Base-by-base conservation (phyloP, 1,140 invertebrate genomes). In the Calycopis cecrops region DNA sequence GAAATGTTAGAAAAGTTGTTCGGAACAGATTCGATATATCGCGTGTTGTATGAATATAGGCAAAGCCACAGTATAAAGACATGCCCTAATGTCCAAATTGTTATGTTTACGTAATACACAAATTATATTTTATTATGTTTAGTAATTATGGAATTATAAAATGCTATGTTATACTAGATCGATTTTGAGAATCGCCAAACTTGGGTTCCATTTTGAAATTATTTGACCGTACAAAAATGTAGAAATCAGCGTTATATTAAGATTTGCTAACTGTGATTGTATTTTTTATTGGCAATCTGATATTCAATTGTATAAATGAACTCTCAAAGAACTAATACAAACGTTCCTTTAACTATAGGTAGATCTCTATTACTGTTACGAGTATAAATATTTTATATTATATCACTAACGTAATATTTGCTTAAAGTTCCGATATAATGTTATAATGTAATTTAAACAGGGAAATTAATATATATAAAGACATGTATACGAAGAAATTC, bases 291-390 rank as follows among this genome's bases (percentile, higher is more conserved):
- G 71, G 72, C 60, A 63, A 33, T 9, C 21, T 42, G 21, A 10
- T 33, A 14, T 11, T 44, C 18, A 14, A 53, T 34, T 42, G 33
- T 44, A 16, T 21, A n/a, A 53, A 44, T 12, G 28, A 28, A 42
- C 70, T 77, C 71, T 80, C 73, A 76, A 80, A 78, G 72, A 85
- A 76, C 71, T 79, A 76, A 72, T 76, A 55, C 76, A 76, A 83
- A 82, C 77, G 82, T 85, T 85, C 82, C 82, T 85, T 76, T 83
- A 83, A 79, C 71, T 81, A 78, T 85, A 85, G 73, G 79, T 82
- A 85, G 82, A 85, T 85, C 82, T 83, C 82, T 83, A 76, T 74
- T 71, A 74, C 73, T 81, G 76, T 79, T 82, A 79, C 78, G 71
- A 81, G 69, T 82, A 72, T 78, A 69, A 68, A 72, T 49, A 67